Conservation (phyloP, 2,113 vertebrate genomes). For the Procapra przewalskii region DNA sequence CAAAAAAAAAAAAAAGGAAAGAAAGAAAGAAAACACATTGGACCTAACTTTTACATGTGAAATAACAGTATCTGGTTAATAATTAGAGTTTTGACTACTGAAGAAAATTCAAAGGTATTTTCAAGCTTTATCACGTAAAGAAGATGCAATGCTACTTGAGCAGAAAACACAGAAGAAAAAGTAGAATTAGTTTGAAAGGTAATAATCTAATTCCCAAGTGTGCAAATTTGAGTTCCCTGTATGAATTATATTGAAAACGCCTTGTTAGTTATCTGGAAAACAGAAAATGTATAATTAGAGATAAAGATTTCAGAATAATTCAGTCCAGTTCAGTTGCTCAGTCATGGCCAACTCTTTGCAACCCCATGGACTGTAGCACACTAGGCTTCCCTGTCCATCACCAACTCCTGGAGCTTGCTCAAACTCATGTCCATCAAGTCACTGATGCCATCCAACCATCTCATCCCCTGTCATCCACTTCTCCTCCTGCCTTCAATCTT, state of each 20-base stretch:
- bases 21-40: background rate
- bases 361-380: background rate
- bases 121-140: background rate
- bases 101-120: background rate
- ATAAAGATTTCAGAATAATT: background rate
- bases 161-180: background rate
- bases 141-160: background rate
- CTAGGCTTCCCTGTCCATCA: background rate
- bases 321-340: background rate
- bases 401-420: background rate
- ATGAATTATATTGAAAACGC: background rate
- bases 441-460: background rate
- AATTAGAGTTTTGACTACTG: background rate
- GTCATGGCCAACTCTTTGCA: background rate
- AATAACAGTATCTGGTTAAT: background rate
- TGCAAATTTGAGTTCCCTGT: background rate
- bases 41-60: background rate
- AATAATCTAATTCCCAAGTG: background rate
- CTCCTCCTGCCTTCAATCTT: background rate
- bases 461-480: background rate
- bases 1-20: background rate
- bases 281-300: background rate
- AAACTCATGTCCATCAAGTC: background rate
- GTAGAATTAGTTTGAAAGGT: background rate
- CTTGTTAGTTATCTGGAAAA: background rate